These are phyloP conservation scores for Neotoxoptera formosana DNA, from an alignment of 1,140 invertebrate genomes.

Conservation along the genomic window DNA sequence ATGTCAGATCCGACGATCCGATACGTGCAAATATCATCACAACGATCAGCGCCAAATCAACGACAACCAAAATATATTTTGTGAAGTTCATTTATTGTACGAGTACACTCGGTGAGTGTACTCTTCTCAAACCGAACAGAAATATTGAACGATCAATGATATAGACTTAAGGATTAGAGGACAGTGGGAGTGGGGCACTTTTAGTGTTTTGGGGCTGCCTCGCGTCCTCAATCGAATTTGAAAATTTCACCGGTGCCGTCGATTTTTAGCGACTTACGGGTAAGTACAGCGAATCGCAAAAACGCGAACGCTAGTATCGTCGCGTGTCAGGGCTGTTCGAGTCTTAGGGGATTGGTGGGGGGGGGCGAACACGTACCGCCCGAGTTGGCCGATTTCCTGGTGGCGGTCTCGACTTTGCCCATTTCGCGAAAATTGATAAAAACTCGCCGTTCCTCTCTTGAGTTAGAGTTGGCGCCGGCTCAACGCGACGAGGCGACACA, in stretches of 20 bases:
- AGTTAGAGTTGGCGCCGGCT: not conserved
- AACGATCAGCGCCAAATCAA: too few species aligned
- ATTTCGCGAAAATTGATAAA: not conserved
- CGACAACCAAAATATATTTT: too few species aligned
- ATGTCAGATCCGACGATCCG: too few species aligned
- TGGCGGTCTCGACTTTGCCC: not conserved
- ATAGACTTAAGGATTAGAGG: too few species aligned
- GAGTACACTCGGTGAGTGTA: too few species aligned
- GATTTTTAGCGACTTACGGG: not conserved
- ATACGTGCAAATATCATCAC: too few species aligned
- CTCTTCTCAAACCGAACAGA: too few species aligned
- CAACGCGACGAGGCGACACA: not conserved
- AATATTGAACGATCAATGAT: too few species aligned
- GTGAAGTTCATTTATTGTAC: too few species aligned
- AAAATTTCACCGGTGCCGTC: not conserved
- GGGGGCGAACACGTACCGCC: not conserved
- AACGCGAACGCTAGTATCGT: not conserved
- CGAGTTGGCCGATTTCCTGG: not conserved
- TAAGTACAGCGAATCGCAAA: not conserved
- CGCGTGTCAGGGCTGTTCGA: not conserved
- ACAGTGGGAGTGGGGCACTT: too few species aligned
- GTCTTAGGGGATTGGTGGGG: too few species aligned
- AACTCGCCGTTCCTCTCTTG: not conserved
- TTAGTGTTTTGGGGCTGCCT: not conserved
- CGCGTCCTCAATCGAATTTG: not conserved